Evolutionary conservation across 2,113 vertebrate genomes (phyloP), one percentile per base, ranked within the genome.

Genomic region (Danionella cerebrum): DNA sequence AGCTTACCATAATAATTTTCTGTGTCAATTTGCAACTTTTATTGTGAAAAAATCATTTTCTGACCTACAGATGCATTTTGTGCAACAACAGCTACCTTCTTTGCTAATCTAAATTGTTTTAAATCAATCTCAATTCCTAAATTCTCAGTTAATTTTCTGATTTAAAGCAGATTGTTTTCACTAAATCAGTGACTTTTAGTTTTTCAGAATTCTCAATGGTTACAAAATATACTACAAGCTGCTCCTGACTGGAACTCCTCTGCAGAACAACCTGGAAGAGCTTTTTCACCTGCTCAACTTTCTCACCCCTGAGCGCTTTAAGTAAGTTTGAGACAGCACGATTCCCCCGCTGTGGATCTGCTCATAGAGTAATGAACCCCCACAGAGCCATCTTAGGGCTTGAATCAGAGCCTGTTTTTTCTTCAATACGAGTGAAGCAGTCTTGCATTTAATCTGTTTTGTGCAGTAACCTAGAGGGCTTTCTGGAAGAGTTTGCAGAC

Each of bases 151-250:
- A n/a, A n/a, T n/a, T n/a, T n/a, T n/a, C n/a, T n/a, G n/a, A n/a
- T 33, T 9, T 6, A 24, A 7, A 8, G 7, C 5, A 31, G 2
- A 18, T 45, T 35, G 12, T 39, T 38, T 35, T 53, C 36, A 29
- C 19, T 10, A 24, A 42, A 42, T 69, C 29, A n/a, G n/a, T n/a
- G 21, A 13, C 8, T 19, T 25, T 10, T 80, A 99, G 96, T 99
- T 98, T 84, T 99, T 99, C 19, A 91, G 96, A 78, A 94, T 98
- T 59, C 80, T 99, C 58, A 99, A 98, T 24, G 94, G 93, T 81
- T 99, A 99, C 81, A 98, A 97, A 87, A 98, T 99, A 1, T 95
- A 98, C 79, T 97, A 98, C 80, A 99, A 99, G 87, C 88, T 99
- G 84, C 90, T 99, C 71, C 90, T 99, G 74, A 99, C 96, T 0